Base-by-base conservation (phyloP, 2,113 vertebrate species). In the Alectura lathami region DNA sequence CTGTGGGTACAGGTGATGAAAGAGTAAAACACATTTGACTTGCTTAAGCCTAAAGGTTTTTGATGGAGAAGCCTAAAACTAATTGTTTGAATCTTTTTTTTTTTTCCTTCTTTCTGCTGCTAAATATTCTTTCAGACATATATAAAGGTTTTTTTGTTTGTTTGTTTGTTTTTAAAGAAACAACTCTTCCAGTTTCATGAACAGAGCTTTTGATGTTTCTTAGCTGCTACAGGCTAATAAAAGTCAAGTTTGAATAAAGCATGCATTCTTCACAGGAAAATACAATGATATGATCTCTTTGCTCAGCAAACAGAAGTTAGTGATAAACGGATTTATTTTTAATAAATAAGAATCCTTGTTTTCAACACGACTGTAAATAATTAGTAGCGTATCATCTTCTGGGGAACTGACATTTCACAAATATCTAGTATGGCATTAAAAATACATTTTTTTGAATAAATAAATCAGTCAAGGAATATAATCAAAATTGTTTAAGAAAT, bases 271-370 rank as follows among this genome's bases (percentile, higher is more conserved):
- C 77, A 30, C 12, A 93, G 72, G 89, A 68, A 86, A 95, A 83
- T 64, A 91, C 50, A 89, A 64, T n/a, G 5, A 90, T 75, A 89
- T 2, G 13, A 78, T 91, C 54, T 88, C 48, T 86, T 89, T 60
- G 66, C 83, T 95, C 73, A 81, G 60, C 62, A 88, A 93, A 86
- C 38, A 90, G 68, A 80, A 96, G 42, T 66, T 73, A 86, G 32
- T 57, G n/a, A 91, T 48, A 88, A 70, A 88, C 29, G 92, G 21
- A 86, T 93, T 86, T 59, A 88, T 91, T 93, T 96, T 96, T 94
- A 79, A 93, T 82, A 82, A 69, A 36, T 22, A 77, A 89, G 54
- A 42, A 30, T 67, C 57, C 36, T 91, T 91, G 74, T 91, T 95
- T 95, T 78, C 76, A 92, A 81, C 13, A 27, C 20, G 23, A 75